Percentiles rank a stretch among this genome's conserved stretches.
Evolutionary conservation across 2,888 invertebrate genomes (phyloP).

Genomic region (Sympetrum striolatum): DNA sequence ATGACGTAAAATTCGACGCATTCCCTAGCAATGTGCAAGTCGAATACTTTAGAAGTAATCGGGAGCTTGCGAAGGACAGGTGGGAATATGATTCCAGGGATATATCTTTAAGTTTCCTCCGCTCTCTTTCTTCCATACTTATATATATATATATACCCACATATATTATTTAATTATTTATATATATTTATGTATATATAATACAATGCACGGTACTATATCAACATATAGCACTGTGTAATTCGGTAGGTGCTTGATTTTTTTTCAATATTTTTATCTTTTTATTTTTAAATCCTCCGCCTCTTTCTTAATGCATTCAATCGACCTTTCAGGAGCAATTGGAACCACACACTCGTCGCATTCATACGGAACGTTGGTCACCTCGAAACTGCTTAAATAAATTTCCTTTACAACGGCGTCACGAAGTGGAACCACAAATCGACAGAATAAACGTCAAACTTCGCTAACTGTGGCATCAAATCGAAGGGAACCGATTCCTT

Average conservation of each 20-base stretch:
- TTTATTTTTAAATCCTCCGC: neutral
- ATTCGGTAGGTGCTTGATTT: constrained; percentile 34
- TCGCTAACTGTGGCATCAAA: neutral
- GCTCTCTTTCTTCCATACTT: neutral
- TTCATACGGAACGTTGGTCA: neutral
- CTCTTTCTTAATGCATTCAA: neutral
- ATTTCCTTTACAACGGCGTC: neutral
- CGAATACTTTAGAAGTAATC: neutral
- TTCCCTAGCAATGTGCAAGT: neutral
- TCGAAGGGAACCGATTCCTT: neutral
- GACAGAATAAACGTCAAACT: too few relatives aligned
- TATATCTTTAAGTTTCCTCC: neutral
- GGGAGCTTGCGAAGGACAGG: neutral
- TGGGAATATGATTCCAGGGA: neutral
- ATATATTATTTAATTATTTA: neutral
- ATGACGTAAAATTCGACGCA: neutral
- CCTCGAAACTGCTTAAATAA: neutral
- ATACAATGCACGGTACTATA: constrained; percentile 33
- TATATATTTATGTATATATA: neutral
- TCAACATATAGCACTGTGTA: neutral
- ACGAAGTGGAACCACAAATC: neutral
- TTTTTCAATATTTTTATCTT: neutral
- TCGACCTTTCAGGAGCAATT: neutral
- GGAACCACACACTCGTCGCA: neutral
- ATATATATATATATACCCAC: neutral